Base-by-base conservation (phyloP, 2,888 invertebrate genomes). In the Galerucella pusilla region DNA sequence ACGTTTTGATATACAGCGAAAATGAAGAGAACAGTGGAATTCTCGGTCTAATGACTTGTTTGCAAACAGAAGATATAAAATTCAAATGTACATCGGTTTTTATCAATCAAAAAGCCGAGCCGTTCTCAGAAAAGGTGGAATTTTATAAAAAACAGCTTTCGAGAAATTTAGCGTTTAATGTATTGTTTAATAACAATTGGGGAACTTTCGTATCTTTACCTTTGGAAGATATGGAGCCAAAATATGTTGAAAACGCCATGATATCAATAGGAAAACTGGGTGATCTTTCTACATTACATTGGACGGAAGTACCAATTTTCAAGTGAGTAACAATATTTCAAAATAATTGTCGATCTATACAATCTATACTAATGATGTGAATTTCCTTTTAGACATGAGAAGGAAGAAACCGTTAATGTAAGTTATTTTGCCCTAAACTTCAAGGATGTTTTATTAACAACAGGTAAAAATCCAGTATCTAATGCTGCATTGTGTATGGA, bases 401-500 rank as follows among this genome's bases (percentile, higher is more conserved):
- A 71, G 16, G 69, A 75, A 42, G 75, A 78, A 59, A 14, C 75
- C 25, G 71, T 78, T 0, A 67, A 78, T 28, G 73, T 97, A 16
- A 94, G 96, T 88, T 97, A 94, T 88, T 94, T 97, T 3, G 94
- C 97, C 52, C 91, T 98, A 77, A 98, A 98, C 89, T 98, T 98
- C 93, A 92, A 97, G 80, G 98, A 98, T 88, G 92, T 98, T 79
- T 97, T 98, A 97, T 88, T 97, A 83, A 97, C 97, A 45, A 95
- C 96, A 42, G 98, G 97, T 81, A 97, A 97, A 89, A 90, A 98
- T 79, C 94, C 63, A 52, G 12, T 9, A 11, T n/a, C 20, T 46
- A n/a, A 52, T 9, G 20, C 7, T 9, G 5, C 20, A 12, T 14
- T 71, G 11, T 63, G 64, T 16, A 1, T 6, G 2, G 71, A 71